Percentiles rank a stretch among this genome's conserved stretches.
Conservation (phyloP, 2,888 invertebrate species). For the Spodoptera exigua region DNA sequence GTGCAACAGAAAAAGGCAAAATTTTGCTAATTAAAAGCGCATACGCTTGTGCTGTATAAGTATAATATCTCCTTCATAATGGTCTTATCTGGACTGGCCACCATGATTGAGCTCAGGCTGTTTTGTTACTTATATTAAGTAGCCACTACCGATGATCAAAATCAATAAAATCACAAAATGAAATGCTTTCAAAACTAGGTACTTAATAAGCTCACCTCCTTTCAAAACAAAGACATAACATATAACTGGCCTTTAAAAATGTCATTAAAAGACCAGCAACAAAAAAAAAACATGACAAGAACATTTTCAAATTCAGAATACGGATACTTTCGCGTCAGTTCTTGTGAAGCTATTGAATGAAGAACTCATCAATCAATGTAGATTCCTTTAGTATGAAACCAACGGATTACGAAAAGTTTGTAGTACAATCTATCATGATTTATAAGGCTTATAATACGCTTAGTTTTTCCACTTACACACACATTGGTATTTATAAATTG, state of each 20-base stretch:
- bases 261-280: neutral
- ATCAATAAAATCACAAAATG: too few species aligned
- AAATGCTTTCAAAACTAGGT: too few species aligned
- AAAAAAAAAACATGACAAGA: conserved; percentile 19
- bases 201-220: too few species aligned
- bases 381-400: conserved; percentile 24
- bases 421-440: conserved; percentile 50
- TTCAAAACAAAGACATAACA: neutral
- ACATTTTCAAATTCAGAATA: conserved; percentile 20
- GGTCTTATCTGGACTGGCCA: too few species aligned
- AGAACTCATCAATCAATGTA: conserved; percentile 52
- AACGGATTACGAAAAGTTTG: conserved; percentile 21
- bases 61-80: too few species aligned
- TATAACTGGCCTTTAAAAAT: neutral
- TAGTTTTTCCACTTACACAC: conserved; percentile 37
- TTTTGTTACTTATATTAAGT: too few species aligned
- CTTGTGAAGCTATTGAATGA: conserved; percentile 29
- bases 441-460: conserved; percentile 22
- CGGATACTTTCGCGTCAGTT: conserved; percentile 5
- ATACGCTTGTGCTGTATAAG: too few species aligned
- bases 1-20: too few species aligned
- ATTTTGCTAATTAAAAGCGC: too few species aligned
- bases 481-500: conserved; percentile 22
- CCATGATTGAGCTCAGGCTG: too few species aligned
- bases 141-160: too few species aligned